phyloP scores from a whole-genome alignment of 1,140 invertebrate genomes.

The Mya arenaria region DNA sequence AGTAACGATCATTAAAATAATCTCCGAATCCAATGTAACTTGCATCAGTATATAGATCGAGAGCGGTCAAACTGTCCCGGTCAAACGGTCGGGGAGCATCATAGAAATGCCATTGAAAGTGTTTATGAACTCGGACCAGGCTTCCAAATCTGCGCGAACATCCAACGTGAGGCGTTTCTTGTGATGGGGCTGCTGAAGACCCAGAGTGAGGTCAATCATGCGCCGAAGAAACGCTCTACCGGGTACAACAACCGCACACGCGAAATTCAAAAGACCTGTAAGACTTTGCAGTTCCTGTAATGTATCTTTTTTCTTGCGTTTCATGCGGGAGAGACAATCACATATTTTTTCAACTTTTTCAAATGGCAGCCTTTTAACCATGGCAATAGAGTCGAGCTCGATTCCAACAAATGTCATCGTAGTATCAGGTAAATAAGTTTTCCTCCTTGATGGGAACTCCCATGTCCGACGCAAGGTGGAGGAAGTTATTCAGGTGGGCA shows the following conservation, averaged over 20 bases:
- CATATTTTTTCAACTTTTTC: conserved; percentile 46
- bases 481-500: conserved; percentile 1
- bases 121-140: not conserved
- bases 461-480: not conserved
- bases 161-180: not conserved
- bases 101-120: not conserved
- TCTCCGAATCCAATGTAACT: not conserved
- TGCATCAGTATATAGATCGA: not conserved
- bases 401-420: conserved; percentile 47
- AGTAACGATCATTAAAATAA: not conserved
- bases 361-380: conserved; percentile 33
- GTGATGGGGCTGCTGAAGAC: not conserved
- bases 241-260: conserved; percentile 23
- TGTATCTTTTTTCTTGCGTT: not conserved
- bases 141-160: not conserved
- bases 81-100: not conserved
- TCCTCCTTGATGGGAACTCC: conserved; percentile 48
- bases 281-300: conserved; percentile 46
- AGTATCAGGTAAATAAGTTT: conserved; percentile 42
- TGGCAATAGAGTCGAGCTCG: conserved; percentile 43
- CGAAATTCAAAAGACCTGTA: conserved; percentile 55
- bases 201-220: conserved; percentile 38
- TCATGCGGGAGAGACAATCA: not conserved
- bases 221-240: conserved; percentile 48
- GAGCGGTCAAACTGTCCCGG: not conserved